Conservation (phyloP, 2,888 invertebrate genomes). For the Malachius bipustulatus region DNA sequence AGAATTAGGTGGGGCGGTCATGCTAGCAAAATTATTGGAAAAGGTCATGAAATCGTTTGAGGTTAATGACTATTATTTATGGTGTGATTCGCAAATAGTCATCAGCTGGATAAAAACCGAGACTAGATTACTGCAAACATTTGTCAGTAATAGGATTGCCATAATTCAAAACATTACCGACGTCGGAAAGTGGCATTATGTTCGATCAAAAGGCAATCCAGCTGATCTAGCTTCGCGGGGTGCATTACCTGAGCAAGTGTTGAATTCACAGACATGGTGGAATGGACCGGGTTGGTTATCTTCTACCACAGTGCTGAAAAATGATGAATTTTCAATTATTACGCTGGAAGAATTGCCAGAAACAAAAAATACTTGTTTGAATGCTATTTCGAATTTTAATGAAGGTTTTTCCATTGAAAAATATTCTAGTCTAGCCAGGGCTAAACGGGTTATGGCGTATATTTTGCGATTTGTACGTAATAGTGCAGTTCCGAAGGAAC, state of each 20-base stretch:
- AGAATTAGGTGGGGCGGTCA: no score
- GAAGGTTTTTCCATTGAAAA: not conserved
- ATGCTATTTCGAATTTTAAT: not conserved
- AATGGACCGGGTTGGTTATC: conserved; percentile 6
- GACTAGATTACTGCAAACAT: not conserved
- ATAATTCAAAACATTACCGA: not conserved
- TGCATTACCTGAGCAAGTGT: not conserved
- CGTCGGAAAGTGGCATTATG: conserved; percentile 10
- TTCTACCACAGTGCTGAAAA: no score
- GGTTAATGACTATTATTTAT: no score
- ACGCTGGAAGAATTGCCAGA: no score
- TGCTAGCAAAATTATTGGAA: no score
- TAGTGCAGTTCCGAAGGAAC: not conserved
- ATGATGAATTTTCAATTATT: no score
- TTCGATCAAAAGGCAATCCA: conserved; percentile 5
- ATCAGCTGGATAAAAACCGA: not conserved
- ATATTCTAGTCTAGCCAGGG: not conserved
- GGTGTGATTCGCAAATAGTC: no score
- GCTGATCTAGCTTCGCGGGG: conserved; percentile 6
- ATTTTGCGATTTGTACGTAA: not conserved
- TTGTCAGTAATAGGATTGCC: not conserved
- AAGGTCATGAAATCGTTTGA: no score
- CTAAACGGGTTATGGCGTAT: conserved; percentile 3
- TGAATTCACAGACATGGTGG: not conserved
- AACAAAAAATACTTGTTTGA: no score